Evolutionary conservation across 2,797 vertebrate species (phyloP).

Genomic region (Coendou prehensilis): DNA sequence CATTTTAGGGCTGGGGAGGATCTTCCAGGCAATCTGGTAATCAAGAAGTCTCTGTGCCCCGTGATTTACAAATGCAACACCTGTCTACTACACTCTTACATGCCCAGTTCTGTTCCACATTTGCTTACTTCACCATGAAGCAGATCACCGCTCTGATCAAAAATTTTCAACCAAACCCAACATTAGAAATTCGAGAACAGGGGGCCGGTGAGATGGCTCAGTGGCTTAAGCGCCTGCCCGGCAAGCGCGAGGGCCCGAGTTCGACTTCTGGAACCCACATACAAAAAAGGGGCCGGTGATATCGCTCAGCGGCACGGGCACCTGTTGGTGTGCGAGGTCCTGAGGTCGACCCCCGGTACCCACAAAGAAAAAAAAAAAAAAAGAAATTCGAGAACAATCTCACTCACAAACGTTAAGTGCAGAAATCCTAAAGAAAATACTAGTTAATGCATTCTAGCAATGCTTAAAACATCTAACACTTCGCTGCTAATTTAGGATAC

Average conservation of each 20-base stretch:
- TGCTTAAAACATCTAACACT: not conserved
- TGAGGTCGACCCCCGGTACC: too few species aligned
- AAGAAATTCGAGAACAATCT: not conserved
- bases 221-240: too few species aligned
- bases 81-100: not conserved
- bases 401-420: not conserved
- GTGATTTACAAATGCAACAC: not conserved
- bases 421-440: not conserved
- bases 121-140: not conserved
- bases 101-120: not conserved
- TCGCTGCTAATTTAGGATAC: not conserved
- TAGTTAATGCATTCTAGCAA: not conserved
- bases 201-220: too few species aligned
- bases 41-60: not conserved
- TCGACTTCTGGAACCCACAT: too few species aligned
- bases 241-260: too few species aligned
- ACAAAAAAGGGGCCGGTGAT: too few species aligned
- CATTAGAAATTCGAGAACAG: not conserved
- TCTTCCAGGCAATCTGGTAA: not conserved
- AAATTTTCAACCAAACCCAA: conserved; percentile 15
- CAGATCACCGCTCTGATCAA: not conserved
- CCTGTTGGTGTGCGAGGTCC: too few species aligned
- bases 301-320: too few species aligned
- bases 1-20: conserved; percentile 7
- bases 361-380: too few species aligned